Evolutionary conservation across 2,113 vertebrate species (phyloP), one percentile per base, ranked within the genome.

Genomic region (Herpetotheres cachinnans): DNA sequence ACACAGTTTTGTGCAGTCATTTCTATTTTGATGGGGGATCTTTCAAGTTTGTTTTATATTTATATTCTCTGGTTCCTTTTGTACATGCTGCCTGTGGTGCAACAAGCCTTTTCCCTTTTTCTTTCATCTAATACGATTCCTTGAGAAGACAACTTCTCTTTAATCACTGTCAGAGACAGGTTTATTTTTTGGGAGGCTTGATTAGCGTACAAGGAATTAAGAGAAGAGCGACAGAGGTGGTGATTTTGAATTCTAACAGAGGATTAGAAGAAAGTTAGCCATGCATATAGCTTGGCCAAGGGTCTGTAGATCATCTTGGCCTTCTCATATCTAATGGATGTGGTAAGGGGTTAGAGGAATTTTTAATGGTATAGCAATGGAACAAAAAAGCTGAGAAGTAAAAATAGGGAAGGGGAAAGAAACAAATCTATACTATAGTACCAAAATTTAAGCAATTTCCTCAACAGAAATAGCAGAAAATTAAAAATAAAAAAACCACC

Each of bases 91-190:
- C 71, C 71, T 89, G 62, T 92, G 80, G 80, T 74, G 38, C 52
- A 90, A 81, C 15, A 65, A 86, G 50, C 42, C 15, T 71, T 95
- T 78, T 66, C 29, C 20, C 55, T 79, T 83, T 93, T 74, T 46
- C 71, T 96, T 96, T 96, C 82, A 88, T 95, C 90, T 89, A 49
- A 58, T 47, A 36, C 22, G n/a, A 66, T 56, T 96, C 66, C 87
- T 77, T 94, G 56, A 96, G 74, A 88, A 81, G 74, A 77, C 88
- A 92, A 80, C 59, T 93, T 94, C 63, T 91, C 89, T 96, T 96
- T 97, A 95, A 95, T 96, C 93, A 92, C 54, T 87, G 83, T 67
- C 86, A 92, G 82, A 94, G 34, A 42, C n/a, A 82, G 40, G 46
- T 89, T 97, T 72, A 81, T 44, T 65, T 95, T 94, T 90, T 56